These are phyloP conservation scores for Clarias magur DNA, from an alignment of 2,113 vertebrate species.

Conservation along the genomic window DNA sequence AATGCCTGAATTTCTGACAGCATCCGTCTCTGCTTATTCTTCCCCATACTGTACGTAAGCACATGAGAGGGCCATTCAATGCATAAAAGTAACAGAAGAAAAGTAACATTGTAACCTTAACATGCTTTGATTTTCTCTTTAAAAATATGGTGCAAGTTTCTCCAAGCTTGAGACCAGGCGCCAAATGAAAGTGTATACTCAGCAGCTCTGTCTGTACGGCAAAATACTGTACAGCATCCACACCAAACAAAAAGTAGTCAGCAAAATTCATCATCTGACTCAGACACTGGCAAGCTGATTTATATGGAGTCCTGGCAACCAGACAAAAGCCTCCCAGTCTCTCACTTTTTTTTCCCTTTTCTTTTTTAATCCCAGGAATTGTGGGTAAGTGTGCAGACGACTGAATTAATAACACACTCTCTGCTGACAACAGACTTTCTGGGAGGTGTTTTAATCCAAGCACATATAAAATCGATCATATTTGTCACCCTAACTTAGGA, in stretches of 20 bases:
- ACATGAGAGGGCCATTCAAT: not conserved
- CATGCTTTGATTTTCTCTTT: not conserved
- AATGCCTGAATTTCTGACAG: not conserved
- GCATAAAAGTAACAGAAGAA: not conserved
- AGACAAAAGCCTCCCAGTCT: slow-evolving; percentile 12
- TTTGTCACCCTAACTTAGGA: not conserved
- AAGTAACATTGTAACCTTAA: not conserved
- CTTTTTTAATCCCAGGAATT: slow-evolving; percentile 52
- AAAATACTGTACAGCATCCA: slow-evolving; percentile 31
- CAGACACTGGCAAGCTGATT: slow-evolving; percentile 54
- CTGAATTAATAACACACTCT: slow-evolving; percentile 54
- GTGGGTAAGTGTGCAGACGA: slow-evolving; percentile 31
- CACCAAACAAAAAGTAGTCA: slow-evolving; percentile 46
- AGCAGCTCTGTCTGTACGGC: slow-evolving; percentile 48
- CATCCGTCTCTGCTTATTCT: not conserved
- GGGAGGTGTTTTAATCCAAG: not conserved
- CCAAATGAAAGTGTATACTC: slow-evolving; percentile 15
- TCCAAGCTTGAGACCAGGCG: slow-evolving; percentile 16
- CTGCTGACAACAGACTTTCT: slow-evolving; percentile 39
- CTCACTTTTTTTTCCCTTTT: slow-evolving; percentile 26
- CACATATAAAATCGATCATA: not conserved
- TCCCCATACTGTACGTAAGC: not conserved
- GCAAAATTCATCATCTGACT: slow-evolving; percentile 43
- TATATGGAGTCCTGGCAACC: slow-evolving; percentile 46
- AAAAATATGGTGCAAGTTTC: not conserved